A percentile compares a stretch with the other conserved stretches of the same genome.
Evolutionary conservation across 1,140 invertebrate genomes (phyloP).

Genomic region (Ladona fulva): DNA sequence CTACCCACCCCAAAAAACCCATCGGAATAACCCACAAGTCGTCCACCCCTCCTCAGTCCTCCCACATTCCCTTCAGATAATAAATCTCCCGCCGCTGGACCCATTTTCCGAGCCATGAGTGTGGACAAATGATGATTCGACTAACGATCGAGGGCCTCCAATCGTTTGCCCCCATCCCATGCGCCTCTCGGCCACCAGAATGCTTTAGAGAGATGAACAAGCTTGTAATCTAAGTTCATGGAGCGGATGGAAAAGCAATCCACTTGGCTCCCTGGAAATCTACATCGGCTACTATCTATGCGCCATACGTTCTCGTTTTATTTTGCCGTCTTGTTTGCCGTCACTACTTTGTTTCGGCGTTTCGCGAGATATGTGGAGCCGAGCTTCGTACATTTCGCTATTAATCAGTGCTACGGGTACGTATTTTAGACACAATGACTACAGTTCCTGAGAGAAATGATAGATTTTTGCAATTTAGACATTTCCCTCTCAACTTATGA

Average conservation of each 20-base stretch:
- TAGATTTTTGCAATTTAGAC: too few species aligned
- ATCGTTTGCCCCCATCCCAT: not conserved
- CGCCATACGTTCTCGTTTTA: too few species aligned
- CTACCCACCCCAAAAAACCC: not conserved
- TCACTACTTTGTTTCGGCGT: too few species aligned
- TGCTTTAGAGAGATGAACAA: not conserved
- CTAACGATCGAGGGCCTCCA: not conserved
- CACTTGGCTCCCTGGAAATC: not conserved
- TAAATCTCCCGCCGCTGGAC: not conserved
- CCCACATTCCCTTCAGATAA: not conserved
- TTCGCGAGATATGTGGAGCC: too few species aligned
- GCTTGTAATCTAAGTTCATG: constrained; percentile 6
- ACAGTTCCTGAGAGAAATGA: too few species aligned
- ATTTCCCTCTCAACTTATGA: too few species aligned
- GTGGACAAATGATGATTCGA: constrained; percentile 4
- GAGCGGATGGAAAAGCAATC: not conserved
- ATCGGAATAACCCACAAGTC: not conserved
- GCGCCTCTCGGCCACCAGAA: not conserved
- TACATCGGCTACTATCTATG: not conserved
- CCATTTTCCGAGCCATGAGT: not conserved
- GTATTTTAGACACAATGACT: too few species aligned
- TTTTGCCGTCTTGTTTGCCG: too few species aligned
- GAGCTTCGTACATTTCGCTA: too few species aligned
- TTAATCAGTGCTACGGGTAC: too few species aligned
- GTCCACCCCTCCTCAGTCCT: not conserved